These are phyloP conservation scores for Atta texana DNA, from an alignment of 1,140 invertebrate genomes.

Conservation along the genomic window DNA sequence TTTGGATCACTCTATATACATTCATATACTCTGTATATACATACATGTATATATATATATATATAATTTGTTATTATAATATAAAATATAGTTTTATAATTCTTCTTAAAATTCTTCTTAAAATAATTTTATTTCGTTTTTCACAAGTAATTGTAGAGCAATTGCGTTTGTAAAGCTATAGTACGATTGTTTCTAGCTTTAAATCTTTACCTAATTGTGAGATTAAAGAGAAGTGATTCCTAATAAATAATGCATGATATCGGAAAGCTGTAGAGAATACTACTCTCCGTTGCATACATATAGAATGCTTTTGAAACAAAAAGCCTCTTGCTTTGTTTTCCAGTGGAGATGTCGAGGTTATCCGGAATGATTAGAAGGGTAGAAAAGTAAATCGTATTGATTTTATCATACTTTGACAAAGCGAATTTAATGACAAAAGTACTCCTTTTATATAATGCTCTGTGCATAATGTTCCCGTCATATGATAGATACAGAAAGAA, in stretches of 20 bases:
- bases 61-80: not conserved
- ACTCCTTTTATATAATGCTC: not conserved
- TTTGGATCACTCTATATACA: too few relatives aligned
- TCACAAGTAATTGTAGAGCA: not conserved
- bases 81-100: not conserved
- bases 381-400: not conserved
- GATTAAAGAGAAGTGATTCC: conserved; percentile 21
- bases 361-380: conserved; percentile 8
- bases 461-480: not conserved
- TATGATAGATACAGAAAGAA: not conserved
- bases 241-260: conserved; percentile 57
- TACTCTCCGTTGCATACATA: not conserved
- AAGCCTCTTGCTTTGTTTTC: conserved; percentile 24
- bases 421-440: conserved; percentile 21
- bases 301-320: not conserved
- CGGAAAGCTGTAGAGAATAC: conserved; percentile 36
- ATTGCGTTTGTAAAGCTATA: not conserved
- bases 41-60: not conserved
- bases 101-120: not conserved
- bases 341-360: conserved; percentile 10
- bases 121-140: not conserved
- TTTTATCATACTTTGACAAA: conserved; percentile 15
- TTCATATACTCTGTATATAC: too few relatives aligned
- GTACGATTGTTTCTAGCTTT: not conserved
- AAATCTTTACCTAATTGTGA: conserved; percentile 13